Percentiles rank a stretch among this genome's conserved stretches.
These are phyloP conservation scores for Tachuris rubrigastra DNA, from an alignment of 2,113 vertebrate genomes.

Conservation along the genomic window DNA sequence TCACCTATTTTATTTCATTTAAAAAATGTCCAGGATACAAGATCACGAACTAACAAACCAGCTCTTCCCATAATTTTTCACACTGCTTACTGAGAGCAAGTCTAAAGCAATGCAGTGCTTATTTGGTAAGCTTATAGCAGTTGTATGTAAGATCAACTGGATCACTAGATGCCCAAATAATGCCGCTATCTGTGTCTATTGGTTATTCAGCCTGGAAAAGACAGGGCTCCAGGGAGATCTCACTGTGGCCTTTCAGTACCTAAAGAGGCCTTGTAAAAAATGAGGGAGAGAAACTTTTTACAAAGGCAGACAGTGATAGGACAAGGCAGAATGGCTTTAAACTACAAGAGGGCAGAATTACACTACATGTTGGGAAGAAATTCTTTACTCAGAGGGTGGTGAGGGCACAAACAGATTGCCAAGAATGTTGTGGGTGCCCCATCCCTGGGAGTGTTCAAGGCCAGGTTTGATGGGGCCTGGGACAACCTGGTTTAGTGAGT, in stretches of 20 bases:
- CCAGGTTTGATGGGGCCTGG: background rate
- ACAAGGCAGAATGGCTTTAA: background rate
- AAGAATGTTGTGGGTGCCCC: background rate
- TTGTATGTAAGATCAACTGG: background rate
- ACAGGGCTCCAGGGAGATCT: background rate
- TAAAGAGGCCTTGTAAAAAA: background rate
- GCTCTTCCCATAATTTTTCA: background rate
- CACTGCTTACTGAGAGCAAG: background rate
- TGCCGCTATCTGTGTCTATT: background rate
- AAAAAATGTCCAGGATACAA: background rate
- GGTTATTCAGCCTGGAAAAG: background rate
- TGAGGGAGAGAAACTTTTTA: background rate
- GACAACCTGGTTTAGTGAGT: background rate
- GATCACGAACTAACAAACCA: background rate
- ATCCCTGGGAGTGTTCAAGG: background rate
- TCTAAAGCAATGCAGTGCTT: background rate
- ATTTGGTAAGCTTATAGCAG: background rate
- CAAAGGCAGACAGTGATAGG: background rate
- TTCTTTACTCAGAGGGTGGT: background rate
- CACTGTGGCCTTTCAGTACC: background rate
- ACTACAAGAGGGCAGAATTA: background rate
- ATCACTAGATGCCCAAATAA: fast-evolving
- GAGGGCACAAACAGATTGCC: background rate
- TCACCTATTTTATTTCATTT: background rate
- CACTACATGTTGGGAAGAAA: background rate